Conservation (phyloP, 1,140 invertebrate genomes). For the Lepidurus arcticus region DNA sequence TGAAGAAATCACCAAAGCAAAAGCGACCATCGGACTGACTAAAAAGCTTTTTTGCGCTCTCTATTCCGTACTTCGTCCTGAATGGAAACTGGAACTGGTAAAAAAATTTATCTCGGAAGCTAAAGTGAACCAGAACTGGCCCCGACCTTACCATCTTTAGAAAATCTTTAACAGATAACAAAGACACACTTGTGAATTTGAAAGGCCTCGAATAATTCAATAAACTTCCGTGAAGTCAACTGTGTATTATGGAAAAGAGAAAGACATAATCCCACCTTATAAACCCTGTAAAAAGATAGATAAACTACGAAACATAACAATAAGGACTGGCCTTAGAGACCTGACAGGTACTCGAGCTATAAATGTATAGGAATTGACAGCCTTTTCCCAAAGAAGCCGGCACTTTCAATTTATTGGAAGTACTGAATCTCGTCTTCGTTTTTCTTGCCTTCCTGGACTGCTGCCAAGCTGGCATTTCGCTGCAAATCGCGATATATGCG, state of each 20-base stretch:
- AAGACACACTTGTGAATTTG: slow-evolving; percentile 32
- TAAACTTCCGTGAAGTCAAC: slow-evolving; percentile 30
- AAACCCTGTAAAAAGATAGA: not conserved
- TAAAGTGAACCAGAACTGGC: not conserved
- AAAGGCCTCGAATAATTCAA: slow-evolving; percentile 30
- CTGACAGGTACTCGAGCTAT: not conserved
- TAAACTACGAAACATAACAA: not conserved
- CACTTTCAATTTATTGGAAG: slow-evolving; percentile 23
- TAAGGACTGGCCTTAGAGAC: not conserved
- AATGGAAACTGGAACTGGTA: not conserved
- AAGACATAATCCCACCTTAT: slow-evolving; percentile 24
- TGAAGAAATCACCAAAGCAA: not conserved
- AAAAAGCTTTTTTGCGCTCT: not conserved
- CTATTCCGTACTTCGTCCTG: not conserved
- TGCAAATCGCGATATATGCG: slow-evolving; percentile 32
- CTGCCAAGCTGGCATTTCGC: slow-evolving; percentile 24
- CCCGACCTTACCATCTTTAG: not conserved
- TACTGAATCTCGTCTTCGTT: slow-evolving; percentile 28
- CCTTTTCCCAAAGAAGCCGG: not conserved
- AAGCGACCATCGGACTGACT: not conserved
- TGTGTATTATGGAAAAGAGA: slow-evolving; percentile 31
- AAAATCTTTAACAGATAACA: slow-evolving; percentile 34
- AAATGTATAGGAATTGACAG: not conserved
- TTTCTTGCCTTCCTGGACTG: slow-evolving; percentile 31
- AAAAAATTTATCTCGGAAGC: not conserved